These are phyloP conservation scores for Limnephilus auricula DNA, from an alignment of 2,888 invertebrate genomes.

Conservation along the genomic window DNA sequence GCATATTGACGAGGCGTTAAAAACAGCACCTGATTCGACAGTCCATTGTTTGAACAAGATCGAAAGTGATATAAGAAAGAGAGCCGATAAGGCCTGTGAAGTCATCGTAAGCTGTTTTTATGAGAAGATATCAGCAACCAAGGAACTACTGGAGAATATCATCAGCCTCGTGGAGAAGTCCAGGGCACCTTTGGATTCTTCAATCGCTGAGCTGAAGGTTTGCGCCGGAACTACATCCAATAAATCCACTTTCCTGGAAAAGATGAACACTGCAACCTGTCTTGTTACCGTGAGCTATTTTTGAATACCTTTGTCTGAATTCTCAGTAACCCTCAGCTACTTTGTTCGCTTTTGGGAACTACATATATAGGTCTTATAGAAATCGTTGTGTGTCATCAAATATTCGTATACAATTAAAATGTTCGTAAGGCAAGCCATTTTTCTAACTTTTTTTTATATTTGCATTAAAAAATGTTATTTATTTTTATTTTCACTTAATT, in stretches of 20 bases:
- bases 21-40: not conserved
- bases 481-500: no score
- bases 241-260: not conserved
- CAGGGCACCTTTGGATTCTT: not conserved
- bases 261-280: conserved; percentile 26
- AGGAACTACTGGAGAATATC: not conserved
- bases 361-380: no score
- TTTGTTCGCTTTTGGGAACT: no score
- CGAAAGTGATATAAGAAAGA: not conserved
- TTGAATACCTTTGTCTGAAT: not conserved
- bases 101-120: conserved; percentile 8
- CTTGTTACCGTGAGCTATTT: conserved; percentile 18
- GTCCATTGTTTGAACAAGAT: conserved; percentile 11
- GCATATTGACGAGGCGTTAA: not conserved
- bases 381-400: no score
- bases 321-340: no score
- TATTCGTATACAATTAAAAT: no score
- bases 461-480: no score
- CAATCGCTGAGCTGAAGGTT: not conserved
- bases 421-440: no score
- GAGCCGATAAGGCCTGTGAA: not conserved
- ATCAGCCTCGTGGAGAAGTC: conserved; percentile 12
- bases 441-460: no score
- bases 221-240: not conserved
- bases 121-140: conserved; percentile 14